A percentile compares a stretch with the other conserved stretches of the same genome.
Evolutionary conservation across 2,888 invertebrate species (phyloP).

Genomic region (Choreutis nemorana): DNA sequence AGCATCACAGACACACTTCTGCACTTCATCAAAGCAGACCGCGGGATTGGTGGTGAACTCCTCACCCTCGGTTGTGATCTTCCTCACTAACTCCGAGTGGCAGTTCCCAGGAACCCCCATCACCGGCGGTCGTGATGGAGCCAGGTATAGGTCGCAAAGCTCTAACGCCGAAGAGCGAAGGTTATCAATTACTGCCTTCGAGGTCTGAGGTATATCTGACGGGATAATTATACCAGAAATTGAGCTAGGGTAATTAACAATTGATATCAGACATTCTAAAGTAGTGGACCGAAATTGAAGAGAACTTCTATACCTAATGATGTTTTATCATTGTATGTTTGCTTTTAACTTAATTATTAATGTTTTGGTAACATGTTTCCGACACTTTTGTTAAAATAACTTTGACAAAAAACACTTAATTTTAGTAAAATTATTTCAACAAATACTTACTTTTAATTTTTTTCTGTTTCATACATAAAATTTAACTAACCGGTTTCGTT

Average conservation of each 20-base stretch:
- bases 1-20: conserved; percentile 71
- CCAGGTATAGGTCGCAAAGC: conserved; percentile 45
- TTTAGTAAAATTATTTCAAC: too few relatives aligned
- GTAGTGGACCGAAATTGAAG: too few relatives aligned
- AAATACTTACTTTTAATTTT: too few relatives aligned
- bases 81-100: conserved; percentile 44
- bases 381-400: too few relatives aligned
- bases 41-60: conserved; percentile 60
- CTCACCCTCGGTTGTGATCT: conserved; percentile 51
- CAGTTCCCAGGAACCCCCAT: conserved; percentile 44
- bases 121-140: conserved; percentile 32
- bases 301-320: too few relatives aligned
- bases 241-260: too few relatives aligned
- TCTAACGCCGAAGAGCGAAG: conserved; percentile 48
- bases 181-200: conserved; percentile 48
- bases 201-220: conserved; percentile 42
- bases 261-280: too few relatives aligned
- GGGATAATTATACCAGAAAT: neutral
- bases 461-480: too few relatives aligned
- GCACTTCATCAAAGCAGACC: conserved; percentile 86
- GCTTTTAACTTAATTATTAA: too few relatives aligned
- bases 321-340: too few relatives aligned
- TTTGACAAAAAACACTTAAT: too few relatives aligned
- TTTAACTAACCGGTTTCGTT: conserved; percentile 57
- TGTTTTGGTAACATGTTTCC: too few relatives aligned